Evolutionary conservation across 2,113 vertebrate genomes (phyloP).

Genomic region (Lichenostomus cassidix): DNA sequence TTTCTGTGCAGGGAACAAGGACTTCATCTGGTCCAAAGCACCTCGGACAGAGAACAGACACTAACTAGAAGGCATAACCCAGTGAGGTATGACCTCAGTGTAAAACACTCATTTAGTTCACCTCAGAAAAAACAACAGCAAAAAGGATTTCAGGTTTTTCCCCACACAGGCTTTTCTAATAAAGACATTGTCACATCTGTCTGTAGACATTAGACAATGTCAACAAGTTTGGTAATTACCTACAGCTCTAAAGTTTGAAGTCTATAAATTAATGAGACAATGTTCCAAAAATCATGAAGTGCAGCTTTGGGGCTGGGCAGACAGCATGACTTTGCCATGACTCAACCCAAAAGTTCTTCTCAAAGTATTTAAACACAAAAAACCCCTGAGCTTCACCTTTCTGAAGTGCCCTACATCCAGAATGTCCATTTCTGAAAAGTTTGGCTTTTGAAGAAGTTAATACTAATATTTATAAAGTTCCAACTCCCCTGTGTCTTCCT

Average conservation of each 20-base stretch:
- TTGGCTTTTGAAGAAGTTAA: background rate
- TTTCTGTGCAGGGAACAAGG: background rate
- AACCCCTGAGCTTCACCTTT: background rate
- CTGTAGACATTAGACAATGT: background rate
- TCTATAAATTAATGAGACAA: background rate
- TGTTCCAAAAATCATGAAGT: background rate
- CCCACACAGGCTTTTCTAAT: background rate
- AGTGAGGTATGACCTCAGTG: rapidly evolving
- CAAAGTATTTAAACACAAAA: background rate
- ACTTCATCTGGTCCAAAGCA: background rate
- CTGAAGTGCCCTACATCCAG: background rate
- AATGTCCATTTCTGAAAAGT: background rate
- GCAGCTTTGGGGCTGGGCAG: background rate
- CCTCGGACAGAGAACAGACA: background rate
- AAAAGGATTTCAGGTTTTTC: background rate
- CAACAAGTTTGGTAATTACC: background rate
- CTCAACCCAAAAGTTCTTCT: background rate
- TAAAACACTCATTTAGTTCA: background rate
- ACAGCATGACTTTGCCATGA: background rate
- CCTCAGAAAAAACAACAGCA: background rate
- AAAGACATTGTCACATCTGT: background rate
- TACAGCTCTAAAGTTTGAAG: background rate
- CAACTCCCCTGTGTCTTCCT: background rate
- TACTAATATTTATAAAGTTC: background rate
- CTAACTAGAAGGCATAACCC: no score